Base-by-base conservation (phyloP, 2,888 invertebrate genomes). In the Sinelater perroti region DNA sequence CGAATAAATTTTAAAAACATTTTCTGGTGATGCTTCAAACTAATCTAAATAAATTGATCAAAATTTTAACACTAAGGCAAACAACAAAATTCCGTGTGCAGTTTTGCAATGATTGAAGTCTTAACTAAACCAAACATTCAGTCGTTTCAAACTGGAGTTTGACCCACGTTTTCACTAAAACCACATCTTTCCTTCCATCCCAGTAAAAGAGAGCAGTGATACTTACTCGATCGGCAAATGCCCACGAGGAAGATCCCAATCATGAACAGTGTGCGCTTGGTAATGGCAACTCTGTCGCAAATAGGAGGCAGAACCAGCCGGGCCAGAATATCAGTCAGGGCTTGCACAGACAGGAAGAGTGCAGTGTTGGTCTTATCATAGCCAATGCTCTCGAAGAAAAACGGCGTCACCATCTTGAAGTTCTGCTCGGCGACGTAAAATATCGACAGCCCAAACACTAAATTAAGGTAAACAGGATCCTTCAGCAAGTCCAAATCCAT, bases 401-500 rank as follows among this genome's bases (percentile, higher is more conserved):
- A 87, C 8, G 87, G 87, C 31, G 86, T 87, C 36, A 87, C 83
- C 87, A 87, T 85, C 75, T 89, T 87, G 75, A 89, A 89, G 71
- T 89, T 89, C 75, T 88, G 82, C 73, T 89, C 89, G 40, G 89
- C 89, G 49, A 88, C 87, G 79, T 88, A 89, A 77, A 88, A 88
- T 30, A 89, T 82, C 26, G 89, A 88, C 47, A 89, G 79, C 4
- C 89, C 89, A 56, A 89, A 85, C 61, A 89, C 81, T 68, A 89
- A 82, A 73, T 89, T 89, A 71, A 89, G 80, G 78, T 88, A 89
- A 52, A 86, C 85, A 73, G 85, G 86, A 78, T 89, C 89, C 79
- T 86, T 87, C 47, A 89, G 76, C 69, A 89, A 78, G 75, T 87
- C 88, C 61, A 89, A 82, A 73, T 89, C 89, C 84, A 89, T 86